A percentile compares a stretch with the other conserved stretches of the same genome.
Conservation (phyloP, 2,888 invertebrate genomes). For the Oligia latruncula region DNA sequence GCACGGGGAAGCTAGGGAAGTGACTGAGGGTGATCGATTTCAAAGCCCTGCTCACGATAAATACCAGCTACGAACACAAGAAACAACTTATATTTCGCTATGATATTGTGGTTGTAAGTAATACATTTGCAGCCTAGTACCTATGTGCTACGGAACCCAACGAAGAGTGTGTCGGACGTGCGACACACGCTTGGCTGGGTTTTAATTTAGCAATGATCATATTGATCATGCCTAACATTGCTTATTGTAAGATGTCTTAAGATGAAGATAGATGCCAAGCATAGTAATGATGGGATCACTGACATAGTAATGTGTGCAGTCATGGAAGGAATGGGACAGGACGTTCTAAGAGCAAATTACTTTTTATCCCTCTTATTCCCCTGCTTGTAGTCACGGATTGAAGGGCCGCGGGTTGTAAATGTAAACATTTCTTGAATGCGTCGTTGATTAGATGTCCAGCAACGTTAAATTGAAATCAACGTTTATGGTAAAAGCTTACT, state of each 20-base stretch:
- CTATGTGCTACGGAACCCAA: not conserved
- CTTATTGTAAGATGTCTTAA: constrained; percentile 22
- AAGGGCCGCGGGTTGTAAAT: not conserved
- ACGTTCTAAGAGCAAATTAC: constrained; percentile 9
- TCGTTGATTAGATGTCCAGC: constrained; percentile 7
- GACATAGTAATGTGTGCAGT: constrained; percentile 31
- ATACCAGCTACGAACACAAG: not conserved
- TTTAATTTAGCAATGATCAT: constrained; percentile 33
- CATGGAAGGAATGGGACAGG: constrained; percentile 15
- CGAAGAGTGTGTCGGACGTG: too few species aligned
- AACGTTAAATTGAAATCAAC: constrained; percentile 21
- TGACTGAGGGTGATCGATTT: constrained; percentile 32
- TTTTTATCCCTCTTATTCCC: constrained; percentile 26
- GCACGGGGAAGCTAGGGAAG: constrained; percentile 13
- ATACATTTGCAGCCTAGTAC: not conserved
- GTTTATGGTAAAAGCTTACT: not conserved
- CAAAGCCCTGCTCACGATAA: not conserved
- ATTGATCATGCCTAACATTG: not conserved
- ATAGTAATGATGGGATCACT: constrained; percentile 10
- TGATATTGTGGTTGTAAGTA: not conserved
- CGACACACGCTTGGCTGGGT: constrained; percentile 14
- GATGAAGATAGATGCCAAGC: not conserved
- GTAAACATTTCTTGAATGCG: constrained; percentile 19
- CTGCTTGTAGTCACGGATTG: not conserved
- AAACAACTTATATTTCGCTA: not conserved